A percentile compares a stretch with the other conserved stretches of the same genome.
These are phyloP conservation scores for Chaetodon trifasciatus DNA, from an alignment of 2,797 vertebrate species.

Conservation along the genomic window DNA sequence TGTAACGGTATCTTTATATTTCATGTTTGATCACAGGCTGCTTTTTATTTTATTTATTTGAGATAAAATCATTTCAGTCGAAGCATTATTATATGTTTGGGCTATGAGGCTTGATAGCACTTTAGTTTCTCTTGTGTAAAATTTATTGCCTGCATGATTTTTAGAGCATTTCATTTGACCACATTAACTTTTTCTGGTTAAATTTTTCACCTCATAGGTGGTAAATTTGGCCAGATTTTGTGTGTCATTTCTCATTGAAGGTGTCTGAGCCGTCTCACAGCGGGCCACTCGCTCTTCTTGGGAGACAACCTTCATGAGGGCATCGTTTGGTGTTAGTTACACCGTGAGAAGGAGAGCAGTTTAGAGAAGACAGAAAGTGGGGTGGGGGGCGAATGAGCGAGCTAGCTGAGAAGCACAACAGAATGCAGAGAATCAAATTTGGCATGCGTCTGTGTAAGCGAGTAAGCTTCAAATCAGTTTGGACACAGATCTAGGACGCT, in stretches of 20 bases:
- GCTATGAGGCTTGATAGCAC: background rate
- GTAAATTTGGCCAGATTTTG: background rate
- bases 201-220: conserved; percentile 13
- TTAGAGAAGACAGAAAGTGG: conserved; percentile 63
- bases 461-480: conserved; percentile 87
- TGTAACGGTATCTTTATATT: conserved; percentile 13
- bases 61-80: background rate
- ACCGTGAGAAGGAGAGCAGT: conserved; percentile 71
- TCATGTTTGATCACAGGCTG: conserved; percentile 3
- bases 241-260: background rate
- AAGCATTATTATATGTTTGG: background rate
- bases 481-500: conserved; percentile 85
- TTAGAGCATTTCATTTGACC: conserved; percentile 19
- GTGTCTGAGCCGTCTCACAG: background rate
- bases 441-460: conserved; percentile 81
- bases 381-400: conserved; percentile 35
- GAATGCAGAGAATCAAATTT: conserved; percentile 85
- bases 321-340: conserved; percentile 70
- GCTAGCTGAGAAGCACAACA: conserved; percentile 77
- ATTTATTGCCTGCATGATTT: conserved; percentile 34
- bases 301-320: conserved; percentile 63
- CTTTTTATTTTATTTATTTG: background rate
- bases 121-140: conserved; percentile 14
- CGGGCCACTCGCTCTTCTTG: conserved; percentile 22
- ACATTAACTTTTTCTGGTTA: conserved; percentile 20